Conservation (phyloP, 2,113 vertebrate genomes). For the Tilapia sparmanii region DNA sequence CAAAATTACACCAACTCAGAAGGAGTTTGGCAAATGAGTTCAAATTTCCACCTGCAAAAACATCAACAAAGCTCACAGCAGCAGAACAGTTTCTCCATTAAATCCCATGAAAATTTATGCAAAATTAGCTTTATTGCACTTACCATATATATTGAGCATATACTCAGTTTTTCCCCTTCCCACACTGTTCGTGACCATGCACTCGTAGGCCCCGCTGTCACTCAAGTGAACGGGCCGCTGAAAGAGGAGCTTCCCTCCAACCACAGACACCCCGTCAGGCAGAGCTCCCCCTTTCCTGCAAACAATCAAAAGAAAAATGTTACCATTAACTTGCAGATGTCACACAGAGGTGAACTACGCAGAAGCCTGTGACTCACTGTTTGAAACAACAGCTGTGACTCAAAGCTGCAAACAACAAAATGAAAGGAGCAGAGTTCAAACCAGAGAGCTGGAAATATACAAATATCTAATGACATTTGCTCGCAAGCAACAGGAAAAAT, state of each 20-base stretch:
- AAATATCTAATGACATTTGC: not conserved
- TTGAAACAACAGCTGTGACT: not conserved
- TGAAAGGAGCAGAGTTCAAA: not conserved
- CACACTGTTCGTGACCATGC: conserved; percentile 70
- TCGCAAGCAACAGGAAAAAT: not conserved
- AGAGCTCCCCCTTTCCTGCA: conserved; percentile 74
- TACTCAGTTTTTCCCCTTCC: conserved; percentile 62
- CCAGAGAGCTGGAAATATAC: not conserved
- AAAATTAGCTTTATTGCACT: not conserved
- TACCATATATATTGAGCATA: conserved; percentile 64
- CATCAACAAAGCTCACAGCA: not conserved
- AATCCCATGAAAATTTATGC: not conserved
- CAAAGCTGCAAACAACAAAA: not conserved
- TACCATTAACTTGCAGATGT: not conserved
- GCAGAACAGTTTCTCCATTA: not conserved
- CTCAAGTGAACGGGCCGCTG: conserved; percentile 55
- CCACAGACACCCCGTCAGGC: conserved; percentile 60
- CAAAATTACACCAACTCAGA: not conserved
- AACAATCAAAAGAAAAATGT: not conserved
- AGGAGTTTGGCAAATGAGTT: not conserved
- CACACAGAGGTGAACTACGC: not conserved
- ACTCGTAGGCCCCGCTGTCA: conserved; percentile 79
- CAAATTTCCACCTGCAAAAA: not conserved
- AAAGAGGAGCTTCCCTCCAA: conserved; percentile 74
- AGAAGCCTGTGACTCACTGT: not conserved